These are phyloP conservation scores for Glaucidium brasilianum DNA, from an alignment of 2,113 vertebrate genomes.

Conservation along the genomic window DNA sequence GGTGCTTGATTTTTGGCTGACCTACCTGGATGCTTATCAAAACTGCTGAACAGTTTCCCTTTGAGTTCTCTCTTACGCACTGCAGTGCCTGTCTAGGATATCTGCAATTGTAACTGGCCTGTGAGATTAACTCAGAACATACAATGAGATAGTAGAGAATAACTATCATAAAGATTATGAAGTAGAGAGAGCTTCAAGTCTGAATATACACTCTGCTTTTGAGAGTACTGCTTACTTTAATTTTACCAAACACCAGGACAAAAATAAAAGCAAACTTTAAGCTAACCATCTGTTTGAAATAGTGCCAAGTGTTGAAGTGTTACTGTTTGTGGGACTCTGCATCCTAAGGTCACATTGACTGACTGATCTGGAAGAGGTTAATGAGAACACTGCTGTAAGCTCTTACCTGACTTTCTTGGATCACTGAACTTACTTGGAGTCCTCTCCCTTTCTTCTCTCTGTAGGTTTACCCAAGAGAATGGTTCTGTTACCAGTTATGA, in stretches of 20 bases:
- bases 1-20: slow-evolving; percentile 11
- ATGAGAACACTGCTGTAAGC: slow-evolving; percentile 69
- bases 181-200: not conserved
- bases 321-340: slow-evolving; percentile 27
- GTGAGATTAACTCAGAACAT: not conserved
- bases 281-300: not conserved
- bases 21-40: slow-evolving; percentile 11
- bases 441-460: slow-evolving; percentile 94
- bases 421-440: slow-evolving; percentile 87
- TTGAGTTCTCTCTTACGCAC: not conserved
- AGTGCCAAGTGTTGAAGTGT: not conserved
- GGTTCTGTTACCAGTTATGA: slow-evolving; percentile 99
- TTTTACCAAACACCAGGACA: not conserved
- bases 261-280: not conserved
- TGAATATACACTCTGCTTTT: not conserved
- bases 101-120: not conserved
- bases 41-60: slow-evolving; percentile 17
- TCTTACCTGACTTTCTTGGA: slow-evolving; percentile 74
- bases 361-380: slow-evolving; percentile 77
- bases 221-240: not conserved
- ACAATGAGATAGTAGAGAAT: not conserved
- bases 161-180: not conserved
- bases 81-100: slow-evolving; percentile 1
- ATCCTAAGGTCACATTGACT: slow-evolving; percentile 46
- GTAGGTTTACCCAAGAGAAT: slow-evolving; percentile 99